Evolutionary conservation across 2,797 vertebrate genomes (phyloP), one percentile per base, ranked within the genome.

Genomic region (Strix occidentalis): DNA sequence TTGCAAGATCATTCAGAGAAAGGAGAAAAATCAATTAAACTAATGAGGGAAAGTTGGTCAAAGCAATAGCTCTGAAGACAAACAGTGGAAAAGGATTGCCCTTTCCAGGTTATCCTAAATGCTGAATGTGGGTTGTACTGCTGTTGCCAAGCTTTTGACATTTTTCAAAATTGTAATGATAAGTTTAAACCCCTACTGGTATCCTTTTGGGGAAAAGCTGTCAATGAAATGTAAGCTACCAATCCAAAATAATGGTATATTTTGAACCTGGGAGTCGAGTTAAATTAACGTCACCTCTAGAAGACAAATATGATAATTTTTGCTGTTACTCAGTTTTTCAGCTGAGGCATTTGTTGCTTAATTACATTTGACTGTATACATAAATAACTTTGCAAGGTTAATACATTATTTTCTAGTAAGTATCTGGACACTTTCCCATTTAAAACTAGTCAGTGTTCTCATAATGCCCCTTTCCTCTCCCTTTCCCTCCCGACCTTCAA

Each of bases 211-310:
- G 57, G 31, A 63, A 90, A 91, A 87, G 37, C 71, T 95, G 78
- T 65, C 96, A 93, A 37, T 72, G 81, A 97, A 95, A 87, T 24
- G 11, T n/a, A 56, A 94, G 26, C 58, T 92, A 61, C 63, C 88
- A 94, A 82, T 13, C 11, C 31, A 82, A 93, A 90, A 56, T 70
- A 63, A 85, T 48, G 51, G 35, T 58, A 11, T 81, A 37, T 70
- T 94, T 79, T 96, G 61, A 85, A 93, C 45, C 37, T 89, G 80
- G n/a, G 46, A 93, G 28, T 92, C 29, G 2, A 87, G 45, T 83
- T 87, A 60, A 68, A 89, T 83, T 82, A 95, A 74, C 9, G 8
- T 94, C 53, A 81, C 21, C 29, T 69, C 35, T 61, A 85, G 70
- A 94, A 90, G 56, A 78, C 57, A 84, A 92, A 53, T 50, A 45